Base-by-base conservation (phyloP, 2,113 vertebrate species). In the Ochotona curzoniae region DNA sequence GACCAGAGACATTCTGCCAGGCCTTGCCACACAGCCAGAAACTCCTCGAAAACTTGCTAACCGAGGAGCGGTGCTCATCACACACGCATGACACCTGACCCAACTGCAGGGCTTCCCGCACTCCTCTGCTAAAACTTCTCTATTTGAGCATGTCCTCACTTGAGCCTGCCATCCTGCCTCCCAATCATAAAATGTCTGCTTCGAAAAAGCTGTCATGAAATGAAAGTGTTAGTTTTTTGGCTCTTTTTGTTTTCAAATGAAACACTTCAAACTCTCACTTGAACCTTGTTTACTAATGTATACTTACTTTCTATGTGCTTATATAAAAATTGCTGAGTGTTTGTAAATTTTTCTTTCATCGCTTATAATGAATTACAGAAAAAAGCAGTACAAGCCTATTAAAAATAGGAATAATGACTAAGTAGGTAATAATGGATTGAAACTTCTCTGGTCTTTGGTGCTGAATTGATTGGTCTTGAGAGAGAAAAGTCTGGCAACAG, bases 341-440 rank as follows among this genome's bases (percentile, higher is more conserved):
- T 21, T n/a, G 44, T 38, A 8, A 61, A 26, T 32, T 32, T 14
- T 80, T 80, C 11, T 84, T 84, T 78, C 38, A 70, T 32, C 14
- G 44, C 64, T 85, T 4, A 26, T 54, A 64, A 38, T 44, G 32
- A n/a, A 64, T 32, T 28, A 15, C 28, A 47, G 28, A 78, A 14
- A 25, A 7, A 7, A 21, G n/a, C 10, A 32, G 17, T 11, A 64
- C 35, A 73, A 3, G 47, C n/a, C 38, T 75, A 21, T 21, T 28
- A 44, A 63, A 88, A 15, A 57, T 5, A 4, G 1, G 4, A 25
- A 60, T 6, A 17, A 21, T 18, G 9, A 0, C 18, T 60, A 35
- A n/a, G 12, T 25, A 66, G 17, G 15, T 61, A 32, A 61, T 18
- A 2, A 8, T n/a, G 18, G 5, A 1, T 73, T 38, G 30, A 64